These are phyloP conservation scores for Drosophila sp. DNA, from an alignment of 1,140 invertebrate species.

Conservation along the genomic window DNA sequence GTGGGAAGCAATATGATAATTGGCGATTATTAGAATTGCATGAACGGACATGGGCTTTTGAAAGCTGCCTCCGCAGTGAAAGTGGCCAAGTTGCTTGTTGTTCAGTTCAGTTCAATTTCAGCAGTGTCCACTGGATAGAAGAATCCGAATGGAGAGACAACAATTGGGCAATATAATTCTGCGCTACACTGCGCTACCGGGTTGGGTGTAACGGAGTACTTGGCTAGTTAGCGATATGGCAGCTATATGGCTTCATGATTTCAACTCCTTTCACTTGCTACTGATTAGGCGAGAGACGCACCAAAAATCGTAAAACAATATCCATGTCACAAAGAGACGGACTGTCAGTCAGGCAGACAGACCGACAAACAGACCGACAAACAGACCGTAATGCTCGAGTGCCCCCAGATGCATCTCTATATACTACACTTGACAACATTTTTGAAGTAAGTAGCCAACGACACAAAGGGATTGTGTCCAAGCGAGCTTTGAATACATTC, in stretches of 20 bases:
- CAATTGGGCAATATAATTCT: conserved; percentile 52
- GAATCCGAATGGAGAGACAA: conserved; percentile 18
- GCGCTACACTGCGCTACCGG: conserved; percentile 77
- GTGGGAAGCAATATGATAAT: conserved; percentile 66
- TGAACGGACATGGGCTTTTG: conserved; percentile 43
- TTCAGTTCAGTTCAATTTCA: conserved; percentile 4
- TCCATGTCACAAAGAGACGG: conserved; percentile 39
- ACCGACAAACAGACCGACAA: conserved; percentile 1
- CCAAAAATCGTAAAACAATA: conserved; percentile 70
- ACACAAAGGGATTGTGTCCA: conserved; percentile 44
- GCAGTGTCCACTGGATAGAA: conserved; percentile 30
- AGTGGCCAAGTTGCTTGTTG: conserved; percentile 38
- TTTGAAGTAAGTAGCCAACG: conserved; percentile 11
- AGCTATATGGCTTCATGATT: conserved; percentile 73
- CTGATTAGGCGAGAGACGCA: conserved; percentile 65
- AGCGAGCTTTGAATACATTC: neutral
- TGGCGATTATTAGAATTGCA: conserved; percentile 72
- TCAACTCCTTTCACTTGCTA: conserved; percentile 71
- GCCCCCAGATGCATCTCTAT: conserved; percentile 29
- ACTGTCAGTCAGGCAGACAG: too few relatives aligned
- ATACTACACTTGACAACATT: conserved; percentile 28
- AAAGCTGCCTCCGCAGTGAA: conserved; percentile 52
- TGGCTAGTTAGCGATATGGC: conserved; percentile 76
- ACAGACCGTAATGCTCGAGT: conserved; percentile 60
- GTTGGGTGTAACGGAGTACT: conserved; percentile 71